Evolutionary conservation across 2,113 vertebrate genomes (phyloP).

Genomic region (Chamaea fasciata): DNA sequence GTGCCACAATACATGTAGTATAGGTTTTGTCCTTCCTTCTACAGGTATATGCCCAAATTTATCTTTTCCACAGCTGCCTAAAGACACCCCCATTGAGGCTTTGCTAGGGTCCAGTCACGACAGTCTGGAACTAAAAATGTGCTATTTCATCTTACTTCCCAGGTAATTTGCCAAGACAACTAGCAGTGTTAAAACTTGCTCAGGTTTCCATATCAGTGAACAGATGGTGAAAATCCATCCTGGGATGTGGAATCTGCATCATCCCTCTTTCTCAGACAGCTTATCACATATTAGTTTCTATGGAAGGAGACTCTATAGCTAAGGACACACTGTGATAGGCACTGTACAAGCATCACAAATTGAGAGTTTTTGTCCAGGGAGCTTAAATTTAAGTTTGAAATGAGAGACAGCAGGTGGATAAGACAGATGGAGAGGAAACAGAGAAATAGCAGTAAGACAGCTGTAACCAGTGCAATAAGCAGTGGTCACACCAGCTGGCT

Average conservation of each 20-base stretch:
- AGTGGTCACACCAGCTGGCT: conserved; percentile 56
- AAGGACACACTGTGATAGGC: neutral
- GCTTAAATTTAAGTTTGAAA: conserved; percentile 39
- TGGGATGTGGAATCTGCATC: neutral
- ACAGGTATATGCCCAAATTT: neutral
- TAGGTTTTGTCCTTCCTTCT: neutral
- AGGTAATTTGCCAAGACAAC: neutral
- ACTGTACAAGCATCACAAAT: conserved; percentile 23
- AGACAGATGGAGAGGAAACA: conserved; percentile 55
- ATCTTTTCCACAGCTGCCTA: neutral
- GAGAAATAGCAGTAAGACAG: conserved; percentile 51
- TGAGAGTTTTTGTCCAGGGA: conserved; percentile 25
- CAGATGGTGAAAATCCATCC: neutral
- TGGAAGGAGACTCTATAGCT: neutral
- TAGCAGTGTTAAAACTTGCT: neutral
- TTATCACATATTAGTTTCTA: neutral
- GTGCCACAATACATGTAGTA: neutral
- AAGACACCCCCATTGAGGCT: neutral
- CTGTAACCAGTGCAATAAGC: conserved; percentile 32
- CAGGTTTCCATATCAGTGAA: neutral
- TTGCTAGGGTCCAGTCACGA: neutral
- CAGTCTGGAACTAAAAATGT: neutral
- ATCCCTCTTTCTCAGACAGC: neutral
- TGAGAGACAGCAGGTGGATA: conserved; percentile 53
- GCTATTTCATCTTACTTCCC: neutral